Evolutionary conservation across 2,113 vertebrate genomes (phyloP).

Genomic region (Solea senegalensis): DNA sequence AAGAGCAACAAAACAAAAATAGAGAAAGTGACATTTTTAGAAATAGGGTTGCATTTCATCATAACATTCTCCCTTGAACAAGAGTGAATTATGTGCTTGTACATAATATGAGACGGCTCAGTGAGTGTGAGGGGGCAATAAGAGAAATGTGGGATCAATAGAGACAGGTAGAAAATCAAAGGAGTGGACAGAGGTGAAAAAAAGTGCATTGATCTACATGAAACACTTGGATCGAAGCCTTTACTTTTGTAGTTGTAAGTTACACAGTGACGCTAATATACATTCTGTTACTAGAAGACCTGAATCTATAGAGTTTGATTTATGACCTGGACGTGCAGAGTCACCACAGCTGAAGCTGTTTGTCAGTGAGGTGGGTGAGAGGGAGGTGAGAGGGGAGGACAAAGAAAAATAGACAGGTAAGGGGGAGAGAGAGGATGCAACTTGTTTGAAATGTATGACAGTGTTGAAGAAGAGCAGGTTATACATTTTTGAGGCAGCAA

Average conservation of each 20-base stretch:
- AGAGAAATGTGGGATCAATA: slow-evolving; percentile 39
- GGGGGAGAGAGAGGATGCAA: neutral
- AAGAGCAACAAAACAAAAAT: neutral
- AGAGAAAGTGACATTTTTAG: neutral
- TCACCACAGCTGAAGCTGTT: slow-evolving; percentile 1
- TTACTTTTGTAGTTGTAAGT: neutral
- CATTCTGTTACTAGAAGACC: neutral
- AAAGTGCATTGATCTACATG: slow-evolving; percentile 1
- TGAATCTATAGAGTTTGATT: slow-evolving; percentile 34
- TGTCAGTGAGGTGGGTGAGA: neutral
- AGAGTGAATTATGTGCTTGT: neutral
- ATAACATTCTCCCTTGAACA: slow-evolving; percentile 12
- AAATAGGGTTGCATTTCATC: slow-evolving; percentile 10
- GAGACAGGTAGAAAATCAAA: slow-evolving; percentile 34
- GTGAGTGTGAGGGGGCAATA: neutral
- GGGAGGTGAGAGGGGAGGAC: neutral
- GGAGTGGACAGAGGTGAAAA: slow-evolving; percentile 15
- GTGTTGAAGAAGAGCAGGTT: neutral
- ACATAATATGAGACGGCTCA: slow-evolving; percentile 34
- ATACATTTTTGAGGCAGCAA: neutral
- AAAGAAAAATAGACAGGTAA: neutral
- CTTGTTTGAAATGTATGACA: too few relatives aligned
- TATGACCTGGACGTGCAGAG: slow-evolving; percentile 37
- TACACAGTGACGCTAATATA: neutral
- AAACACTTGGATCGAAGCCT: neutral